These are phyloP conservation scores for Acarapis woodi DNA, from an alignment of 1,140 invertebrate species.

Conservation along the genomic window DNA sequence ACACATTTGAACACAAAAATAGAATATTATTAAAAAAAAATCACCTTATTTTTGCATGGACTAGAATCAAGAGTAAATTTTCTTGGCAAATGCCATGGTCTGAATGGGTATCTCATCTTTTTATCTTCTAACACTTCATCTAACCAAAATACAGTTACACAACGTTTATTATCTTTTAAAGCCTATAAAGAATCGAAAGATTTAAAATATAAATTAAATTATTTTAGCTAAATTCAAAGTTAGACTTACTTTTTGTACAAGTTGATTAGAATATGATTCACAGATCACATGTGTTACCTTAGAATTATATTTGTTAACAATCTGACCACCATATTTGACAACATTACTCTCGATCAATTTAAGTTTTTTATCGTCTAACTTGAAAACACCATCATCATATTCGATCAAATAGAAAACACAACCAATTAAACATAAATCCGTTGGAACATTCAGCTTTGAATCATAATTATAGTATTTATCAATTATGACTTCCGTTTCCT, in stretches of 20 bases:
- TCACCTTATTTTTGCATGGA: constrained; percentile 26
- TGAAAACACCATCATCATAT: constrained; percentile 23
- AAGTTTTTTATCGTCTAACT: constrained; percentile 22
- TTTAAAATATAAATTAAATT: background rate
- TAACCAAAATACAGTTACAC: constrained; percentile 77
- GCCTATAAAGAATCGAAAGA: constrained; percentile 22
- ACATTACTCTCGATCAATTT: constrained; percentile 47
- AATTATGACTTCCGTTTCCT: too few relatives aligned
- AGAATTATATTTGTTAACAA: constrained; percentile 47
- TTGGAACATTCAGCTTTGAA: constrained; percentile 28
- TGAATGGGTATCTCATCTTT: constrained; percentile 60
- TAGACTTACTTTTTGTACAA: constrained; percentile 38
- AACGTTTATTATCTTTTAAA: constrained; percentile 42
- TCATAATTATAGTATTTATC: constrained; percentile 16
- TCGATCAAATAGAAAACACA: constrained; percentile 69
- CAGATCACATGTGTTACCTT: constrained; percentile 71
- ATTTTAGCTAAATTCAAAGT: background rate
- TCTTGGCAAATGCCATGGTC: constrained; percentile 60
- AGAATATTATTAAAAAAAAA: background rate
- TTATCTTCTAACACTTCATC: constrained; percentile 56
- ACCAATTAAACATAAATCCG: constrained; percentile 57
- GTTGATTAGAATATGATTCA: constrained; percentile 54
- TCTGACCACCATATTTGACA: constrained; percentile 55
- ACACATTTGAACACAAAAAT: background rate
- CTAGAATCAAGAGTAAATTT: constrained; percentile 30